Conservation (phyloP, 2,113 vertebrate genomes). For the Petromus typicus region DNA sequence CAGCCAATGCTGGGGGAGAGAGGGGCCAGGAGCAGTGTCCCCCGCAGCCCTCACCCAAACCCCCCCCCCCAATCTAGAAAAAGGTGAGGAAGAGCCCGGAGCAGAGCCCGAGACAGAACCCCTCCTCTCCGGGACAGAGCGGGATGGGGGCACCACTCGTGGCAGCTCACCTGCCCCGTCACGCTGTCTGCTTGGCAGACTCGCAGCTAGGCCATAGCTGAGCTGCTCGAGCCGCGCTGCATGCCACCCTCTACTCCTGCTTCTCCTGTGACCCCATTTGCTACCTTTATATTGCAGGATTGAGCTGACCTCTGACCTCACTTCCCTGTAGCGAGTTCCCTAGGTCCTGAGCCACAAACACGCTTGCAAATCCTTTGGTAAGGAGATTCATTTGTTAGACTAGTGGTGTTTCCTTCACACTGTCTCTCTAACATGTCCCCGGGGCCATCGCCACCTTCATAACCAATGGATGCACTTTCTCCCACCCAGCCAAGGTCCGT, state of each 20-base stretch:
- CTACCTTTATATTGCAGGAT: conserved; percentile 92
- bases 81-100: neutral
- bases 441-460: conserved; percentile 66
- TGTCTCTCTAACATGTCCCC: conserved; percentile 73
- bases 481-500: conserved; percentile 55
- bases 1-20: neutral
- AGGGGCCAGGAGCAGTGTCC: no score
- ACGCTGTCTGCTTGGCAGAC: neutral
- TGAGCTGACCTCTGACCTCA: conserved; percentile 94
- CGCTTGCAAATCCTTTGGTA: conserved; percentile 90
- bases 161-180: neutral
- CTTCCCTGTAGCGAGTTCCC: conserved; percentile 90
- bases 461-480: conserved; percentile 54
- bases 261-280: conserved; percentile 83
- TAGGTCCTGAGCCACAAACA: conserved; percentile 88
- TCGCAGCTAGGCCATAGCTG: no score
- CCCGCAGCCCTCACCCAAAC: no score
- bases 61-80: neutral
- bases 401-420: conserved; percentile 78
- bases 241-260: no score
- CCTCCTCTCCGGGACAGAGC: neutral
- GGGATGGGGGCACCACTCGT: neutral
- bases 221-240: no score
- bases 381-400: conserved; percentile 84
- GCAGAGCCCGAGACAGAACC: neutral